Evolutionary conservation across 2,113 vertebrate species (phyloP), one percentile per base, ranked within the genome.

Genomic region (Puntigrus tetrazona): DNA sequence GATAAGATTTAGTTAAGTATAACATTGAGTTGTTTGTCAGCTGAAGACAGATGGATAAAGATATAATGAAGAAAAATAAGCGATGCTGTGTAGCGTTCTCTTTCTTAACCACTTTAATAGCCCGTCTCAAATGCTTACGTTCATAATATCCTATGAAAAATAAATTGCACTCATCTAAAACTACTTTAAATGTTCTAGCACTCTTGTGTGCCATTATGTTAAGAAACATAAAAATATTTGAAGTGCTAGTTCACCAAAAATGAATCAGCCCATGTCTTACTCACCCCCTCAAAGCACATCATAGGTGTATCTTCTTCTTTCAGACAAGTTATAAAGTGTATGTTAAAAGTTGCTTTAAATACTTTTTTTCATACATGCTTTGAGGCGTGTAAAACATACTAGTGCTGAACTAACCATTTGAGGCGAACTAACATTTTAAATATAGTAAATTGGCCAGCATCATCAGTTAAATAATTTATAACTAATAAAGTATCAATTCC

Each of bases 11-110:
- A 90, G 86, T 87, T 91, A 34, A 4, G 4, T 2, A 3, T 34
- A 2, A 34, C 87, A 90, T 92, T 92, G 88, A 90, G 88, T 80
- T 89, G 77, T 89, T 91, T 82, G 76, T 70, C 82, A 81, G 85
- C 38, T 55, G 88, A 73, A 88, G 86, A 7, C 18, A 3, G 57
- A 80, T 43, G 90, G 89, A 91, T 88, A 91, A 59, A 36, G 18
- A 47, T 36, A 36, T 36, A 16, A 47, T 47, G 45, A 47, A 13
- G 45, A 47, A 13, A 13, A n/a, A 14, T 29, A 65, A 31, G 7
- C 34, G 63, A 67, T 20, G 34, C 18, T 34, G 16, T 4, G 7
- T 4, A n/a, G 3, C 9, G 63, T 9, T 67, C 63, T 67, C 63
- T 1, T 67, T 3, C 8, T 34, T 67, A 36, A 67, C 63, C 29